Evolutionary conservation across 1,140 invertebrate genomes (phyloP).

Genomic region (Archivesica marissinica): DNA sequence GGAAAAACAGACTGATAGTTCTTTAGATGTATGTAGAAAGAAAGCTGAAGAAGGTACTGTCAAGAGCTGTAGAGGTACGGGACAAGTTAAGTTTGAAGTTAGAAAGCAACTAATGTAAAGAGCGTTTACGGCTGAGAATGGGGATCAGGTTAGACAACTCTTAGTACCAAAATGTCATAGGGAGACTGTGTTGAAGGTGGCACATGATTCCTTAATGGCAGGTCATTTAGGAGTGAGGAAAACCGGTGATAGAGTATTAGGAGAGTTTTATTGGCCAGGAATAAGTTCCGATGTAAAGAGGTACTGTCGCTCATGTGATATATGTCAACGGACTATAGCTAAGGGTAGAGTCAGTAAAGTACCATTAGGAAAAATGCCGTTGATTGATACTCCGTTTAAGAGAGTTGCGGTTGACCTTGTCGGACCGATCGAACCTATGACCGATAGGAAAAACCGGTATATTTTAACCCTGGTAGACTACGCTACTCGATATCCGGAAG

Average conservation of each 20-base stretch:
- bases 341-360: conserved; percentile 60
- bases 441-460: conserved; percentile 51
- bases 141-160: conserved; percentile 8
- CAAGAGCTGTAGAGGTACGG: neutral
- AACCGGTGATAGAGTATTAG: conserved; percentile 13
- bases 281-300: neutral
- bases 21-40: neutral
- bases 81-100: neutral
- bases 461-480: conserved; percentile 63
- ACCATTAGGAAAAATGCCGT: conserved; percentile 62
- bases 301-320: conserved; percentile 53
- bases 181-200: conserved; percentile 33
- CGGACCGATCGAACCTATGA: conserved; percentile 60
- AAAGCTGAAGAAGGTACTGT: neutral
- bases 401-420: conserved; percentile 66
- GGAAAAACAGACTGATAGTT: neutral
- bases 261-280: conserved; percentile 61
- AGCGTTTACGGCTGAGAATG: neutral
- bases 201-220: conserved; percentile 42
- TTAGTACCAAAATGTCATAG: conserved; percentile 1
- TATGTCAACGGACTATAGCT: conserved; percentile 64
- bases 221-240: conserved; percentile 52
- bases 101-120: neutral
- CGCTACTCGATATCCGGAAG: conserved; percentile 62
- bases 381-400: conserved; percentile 66